These are phyloP conservation scores for Mustela nigripes DNA, from an alignment of 2,113 vertebrate species.

Conservation along the genomic window DNA sequence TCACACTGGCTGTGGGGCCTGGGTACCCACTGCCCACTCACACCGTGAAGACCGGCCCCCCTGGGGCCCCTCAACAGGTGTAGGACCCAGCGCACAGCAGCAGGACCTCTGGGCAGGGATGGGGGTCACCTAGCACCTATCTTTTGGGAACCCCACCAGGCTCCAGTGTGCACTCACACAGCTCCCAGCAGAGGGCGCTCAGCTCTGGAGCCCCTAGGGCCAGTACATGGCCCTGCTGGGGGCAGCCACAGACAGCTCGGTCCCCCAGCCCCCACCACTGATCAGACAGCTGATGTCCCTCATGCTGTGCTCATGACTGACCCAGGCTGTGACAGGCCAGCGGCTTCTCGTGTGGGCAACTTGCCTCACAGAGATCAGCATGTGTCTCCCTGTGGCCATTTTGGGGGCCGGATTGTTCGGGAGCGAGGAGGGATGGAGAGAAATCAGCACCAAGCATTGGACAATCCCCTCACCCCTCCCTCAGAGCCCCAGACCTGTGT, in stretches of 20 bases:
- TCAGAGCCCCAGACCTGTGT: neutral
- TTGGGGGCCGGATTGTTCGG: slow-evolving; percentile 83
- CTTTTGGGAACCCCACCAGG: slow-evolving; percentile 75
- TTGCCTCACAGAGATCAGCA: slow-evolving; percentile 82
- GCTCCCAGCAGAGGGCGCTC: slow-evolving; percentile 74
- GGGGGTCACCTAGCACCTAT: slow-evolving; percentile 71
- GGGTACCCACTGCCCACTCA: neutral
- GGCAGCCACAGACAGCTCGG: slow-evolving; percentile 84
- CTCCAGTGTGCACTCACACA: slow-evolving; percentile 75
- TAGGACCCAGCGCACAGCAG: slow-evolving; percentile 59
- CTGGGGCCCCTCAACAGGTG: slow-evolving; percentile 56
- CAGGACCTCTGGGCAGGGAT: slow-evolving; percentile 84
- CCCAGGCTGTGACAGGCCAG: slow-evolving; percentile 76
- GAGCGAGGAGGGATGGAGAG: neutral
- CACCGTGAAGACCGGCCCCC: neutral
- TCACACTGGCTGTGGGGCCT: neutral
- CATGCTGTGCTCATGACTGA: slow-evolving; percentile 80
- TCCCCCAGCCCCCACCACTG: slow-evolving; percentile 79
- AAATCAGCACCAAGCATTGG: neutral
- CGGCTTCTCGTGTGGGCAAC: slow-evolving; percentile 80
- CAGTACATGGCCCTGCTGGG: slow-evolving; percentile 82
- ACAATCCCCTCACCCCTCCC: neutral
- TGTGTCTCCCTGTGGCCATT: slow-evolving; percentile 86
- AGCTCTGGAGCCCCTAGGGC: slow-evolving; percentile 79
- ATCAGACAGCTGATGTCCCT: slow-evolving; percentile 84